Base-by-base conservation (phyloP, 2,888 invertebrate genomes). In the Nomada goodeniana region DNA sequence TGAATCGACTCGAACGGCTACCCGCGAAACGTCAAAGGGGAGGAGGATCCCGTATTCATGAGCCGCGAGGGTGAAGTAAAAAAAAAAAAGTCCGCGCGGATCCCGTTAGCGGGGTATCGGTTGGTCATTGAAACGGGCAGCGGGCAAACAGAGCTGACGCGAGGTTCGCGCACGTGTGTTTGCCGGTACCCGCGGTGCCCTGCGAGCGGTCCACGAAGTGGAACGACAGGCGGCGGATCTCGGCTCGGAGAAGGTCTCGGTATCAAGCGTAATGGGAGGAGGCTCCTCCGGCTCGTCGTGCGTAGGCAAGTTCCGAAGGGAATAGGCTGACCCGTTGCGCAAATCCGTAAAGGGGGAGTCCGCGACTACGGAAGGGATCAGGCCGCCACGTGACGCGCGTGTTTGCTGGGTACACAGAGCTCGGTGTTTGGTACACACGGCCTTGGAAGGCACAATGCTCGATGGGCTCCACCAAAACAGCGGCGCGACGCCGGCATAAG, bases 401-500 rank as follows among this genome's bases (percentile, higher is more conserved):
- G 92, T 93, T 93, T 93, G 91, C 91, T 91, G 91, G 92, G 92
- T 91, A 93, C 92, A 93, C 93, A 93, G 82, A 87, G 87, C 89
- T 88, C 91, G 90, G 89, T 91, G 91, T 92, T 92, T 91, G 90
- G 91, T 90, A 91, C 90, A 92, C 91, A 92, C 88, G 88, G 88
- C 85, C 86, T 87, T 85, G 89, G 88, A 88, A 87, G 89, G 89
- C 91, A 92, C 91, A 92, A 93, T 93, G 92, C 93, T 91, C 91
- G 90, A 93, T 91, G 92, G 93, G 93, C 93, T 93, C 44, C 80
- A 90, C 93, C 93, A 93, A 93, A 93, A 93, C 93, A 93, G 91
- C 91, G 92, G 89, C 92, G 90, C 92, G 89, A 90, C 88, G 92
- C 90, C 90, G 86, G 90, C 91, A 93, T 92, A 93, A 93, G 91